Evolutionary conservation across 1,140 invertebrate genomes (phyloP), one percentile per base, ranked within the genome.

Genomic region (Copidosoma floridanum): DNA sequence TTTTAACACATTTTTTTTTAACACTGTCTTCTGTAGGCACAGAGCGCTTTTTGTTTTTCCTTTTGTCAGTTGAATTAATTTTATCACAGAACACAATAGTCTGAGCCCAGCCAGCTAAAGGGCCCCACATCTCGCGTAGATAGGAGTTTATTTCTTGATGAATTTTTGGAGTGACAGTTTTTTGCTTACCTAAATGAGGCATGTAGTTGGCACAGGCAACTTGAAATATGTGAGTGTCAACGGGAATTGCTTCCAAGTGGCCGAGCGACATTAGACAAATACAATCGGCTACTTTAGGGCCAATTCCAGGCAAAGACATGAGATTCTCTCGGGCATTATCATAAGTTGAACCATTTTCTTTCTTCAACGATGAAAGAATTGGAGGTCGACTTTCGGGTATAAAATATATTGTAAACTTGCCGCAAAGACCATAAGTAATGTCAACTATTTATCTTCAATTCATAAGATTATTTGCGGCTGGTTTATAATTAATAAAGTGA

Each of bases 171-270:
- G 92, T 97, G 0, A 97, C 83, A 52, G 86, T 88, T 75, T 96
- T 97, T 48, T 86, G 83, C 20, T 84, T 84, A 27, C 82, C 79
- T 26, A 97, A 81, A 73, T 92, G 86, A 1, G 92, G 92, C 53
- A 94, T 75, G 71, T 98, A 98, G 70, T 88, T 83, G 58, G 86
- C 77, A 26, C 85, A 80, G 3, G 93, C 94, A 55, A 99, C 89
- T 82, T 98, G 91, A 80, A 90, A 95, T 18, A 99, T 93, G 78
- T 99, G 97, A 1, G 95, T 98, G 76, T 99, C 97, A 1, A 99
- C 91, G 12, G 97, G 97, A 56, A 99, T 87, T 0, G 94, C 88
- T 71, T 90, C 85, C 43, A 94, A 74, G 74, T 98, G 92, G 47
- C 90, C 89, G 60, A 99, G 77, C 1, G 95, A 95, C 96, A 99